These are phyloP conservation scores for Cairina moschata DNA, from an alignment of 2,113 vertebrate species.

Conservation along the genomic window DNA sequence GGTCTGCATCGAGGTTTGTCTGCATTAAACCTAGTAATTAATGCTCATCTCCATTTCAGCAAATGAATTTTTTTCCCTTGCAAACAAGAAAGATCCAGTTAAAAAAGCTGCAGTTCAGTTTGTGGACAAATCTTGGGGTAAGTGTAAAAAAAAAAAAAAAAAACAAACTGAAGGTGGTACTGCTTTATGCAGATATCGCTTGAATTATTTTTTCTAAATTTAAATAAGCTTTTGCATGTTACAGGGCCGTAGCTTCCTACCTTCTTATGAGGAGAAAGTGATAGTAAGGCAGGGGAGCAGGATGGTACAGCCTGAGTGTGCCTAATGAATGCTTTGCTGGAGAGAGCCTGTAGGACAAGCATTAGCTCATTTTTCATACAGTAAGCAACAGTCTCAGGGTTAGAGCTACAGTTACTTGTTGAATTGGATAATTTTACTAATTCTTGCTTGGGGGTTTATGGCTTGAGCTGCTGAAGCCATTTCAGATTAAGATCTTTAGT, in stretches of 20 bases:
- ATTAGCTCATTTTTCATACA: neutral
- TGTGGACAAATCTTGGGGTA: constrained; percentile 86
- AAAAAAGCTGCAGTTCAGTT: constrained; percentile 89
- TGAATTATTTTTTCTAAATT: neutral
- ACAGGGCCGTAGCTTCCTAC: neutral
- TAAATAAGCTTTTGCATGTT: neutral
- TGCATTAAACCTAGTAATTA: neutral
- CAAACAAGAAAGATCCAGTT: constrained; percentile 80
- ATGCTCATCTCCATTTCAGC: constrained; percentile 69
- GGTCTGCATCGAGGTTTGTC: neutral
- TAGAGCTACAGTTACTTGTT: neutral
- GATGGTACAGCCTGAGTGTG: neutral
- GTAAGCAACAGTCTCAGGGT: neutral
- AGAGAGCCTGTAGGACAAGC: accelerated
- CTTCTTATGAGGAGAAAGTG: accelerated
- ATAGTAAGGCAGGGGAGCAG: neutral
- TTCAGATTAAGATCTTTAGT: neutral
- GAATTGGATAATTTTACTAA: neutral
- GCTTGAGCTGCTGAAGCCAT: neutral
- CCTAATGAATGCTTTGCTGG: accelerated
- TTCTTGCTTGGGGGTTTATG: neutral
- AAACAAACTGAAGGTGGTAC: neutral
- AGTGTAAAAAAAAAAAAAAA: constrained; percentile 19
- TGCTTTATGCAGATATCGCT: neutral
- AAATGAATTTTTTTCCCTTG: constrained; percentile 87